Evolutionary conservation across 2,888 invertebrate genomes (phyloP).

Genomic region (Horisme vitalbata): DNA sequence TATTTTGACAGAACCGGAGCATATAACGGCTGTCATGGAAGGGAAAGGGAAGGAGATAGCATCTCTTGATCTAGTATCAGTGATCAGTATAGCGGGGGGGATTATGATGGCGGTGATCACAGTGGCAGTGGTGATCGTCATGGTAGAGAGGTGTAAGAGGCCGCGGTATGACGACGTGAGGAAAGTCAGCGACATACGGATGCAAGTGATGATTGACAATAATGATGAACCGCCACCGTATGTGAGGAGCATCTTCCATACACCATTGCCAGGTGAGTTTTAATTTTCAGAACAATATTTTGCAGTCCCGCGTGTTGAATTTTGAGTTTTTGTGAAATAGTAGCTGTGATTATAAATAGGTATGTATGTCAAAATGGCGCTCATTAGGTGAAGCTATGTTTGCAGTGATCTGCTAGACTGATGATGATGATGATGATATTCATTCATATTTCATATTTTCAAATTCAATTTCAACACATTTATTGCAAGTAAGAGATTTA

Average conservation of each 20-base stretch:
- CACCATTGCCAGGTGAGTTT: conserved; percentile 78
- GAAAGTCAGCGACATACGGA: conserved; percentile 72
- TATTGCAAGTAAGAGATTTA: too few relatives aligned
- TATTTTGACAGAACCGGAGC: conserved; percentile 82
- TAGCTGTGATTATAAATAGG: too few relatives aligned
- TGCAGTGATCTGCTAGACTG: too few relatives aligned
- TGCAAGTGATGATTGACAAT: conserved; percentile 73
- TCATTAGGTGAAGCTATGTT: too few relatives aligned
- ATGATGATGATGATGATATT: too few relatives aligned
- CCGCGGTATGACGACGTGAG: conserved; percentile 69
- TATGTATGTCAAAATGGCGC: too few relatives aligned
- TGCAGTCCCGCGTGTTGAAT: too few relatives aligned
- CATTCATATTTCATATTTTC: too few relatives aligned
- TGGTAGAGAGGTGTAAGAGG: conserved; percentile 70
- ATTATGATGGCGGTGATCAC: conserved; percentile 79
- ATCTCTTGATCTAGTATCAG: conserved; percentile 72
- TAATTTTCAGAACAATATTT: too few relatives aligned
- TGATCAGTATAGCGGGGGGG: conserved; percentile 78
- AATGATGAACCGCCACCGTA: conserved; percentile 76
- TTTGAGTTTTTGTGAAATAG: too few relatives aligned
- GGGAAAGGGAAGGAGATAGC: conserved; percentile 67
- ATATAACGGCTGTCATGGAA: conserved; percentile 77
- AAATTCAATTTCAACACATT: too few relatives aligned
- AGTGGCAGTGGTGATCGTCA: conserved; percentile 74
- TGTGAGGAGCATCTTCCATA: conserved; percentile 81